Conservation (phyloP, 2,113 vertebrate species). For the Saccopteryx bilineata region DNA sequence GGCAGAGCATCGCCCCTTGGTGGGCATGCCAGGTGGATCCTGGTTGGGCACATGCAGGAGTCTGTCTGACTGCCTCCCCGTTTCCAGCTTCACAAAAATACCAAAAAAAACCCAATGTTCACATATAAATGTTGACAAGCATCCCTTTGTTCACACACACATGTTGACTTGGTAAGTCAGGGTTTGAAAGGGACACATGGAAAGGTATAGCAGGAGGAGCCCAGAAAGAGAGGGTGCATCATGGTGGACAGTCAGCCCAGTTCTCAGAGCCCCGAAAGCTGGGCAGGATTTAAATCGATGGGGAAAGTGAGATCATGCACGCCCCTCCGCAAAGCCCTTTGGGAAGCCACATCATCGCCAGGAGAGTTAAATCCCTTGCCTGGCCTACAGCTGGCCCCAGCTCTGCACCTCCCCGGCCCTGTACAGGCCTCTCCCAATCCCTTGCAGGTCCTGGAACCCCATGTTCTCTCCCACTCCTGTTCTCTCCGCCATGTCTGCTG, state of each 20-base stretch:
- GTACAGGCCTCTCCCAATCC: not conserved
- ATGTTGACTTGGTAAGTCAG: not conserved
- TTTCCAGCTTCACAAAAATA: too few relatives aligned
- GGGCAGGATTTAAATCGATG: not conserved
- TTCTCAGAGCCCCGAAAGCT: not conserved
- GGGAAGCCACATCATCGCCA: not conserved
- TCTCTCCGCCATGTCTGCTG: not conserved
- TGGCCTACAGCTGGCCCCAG: not conserved
- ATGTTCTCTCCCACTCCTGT: not conserved
- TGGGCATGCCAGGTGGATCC: too few relatives aligned
- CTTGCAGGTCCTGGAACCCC: not conserved
- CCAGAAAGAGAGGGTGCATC: not conserved
- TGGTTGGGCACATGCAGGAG: too few relatives aligned
- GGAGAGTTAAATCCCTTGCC: not conserved
- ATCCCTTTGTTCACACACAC: too few relatives aligned
- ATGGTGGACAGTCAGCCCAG: fast-evolving
- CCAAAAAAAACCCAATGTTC: not conserved
- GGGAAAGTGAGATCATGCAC: not conserved
- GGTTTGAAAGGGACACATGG: not conserved
- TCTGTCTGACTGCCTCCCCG: too few relatives aligned
- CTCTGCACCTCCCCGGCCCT: too few relatives aligned
- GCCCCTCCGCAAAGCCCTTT: not conserved
- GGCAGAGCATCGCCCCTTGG: too few relatives aligned
- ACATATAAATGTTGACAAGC: not conserved
- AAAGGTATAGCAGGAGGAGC: not conserved